Evolutionary conservation across 1,140 invertebrate species (phyloP), one percentile per base, ranked within the genome.

Genomic region (Asbolus verrucosus): DNA sequence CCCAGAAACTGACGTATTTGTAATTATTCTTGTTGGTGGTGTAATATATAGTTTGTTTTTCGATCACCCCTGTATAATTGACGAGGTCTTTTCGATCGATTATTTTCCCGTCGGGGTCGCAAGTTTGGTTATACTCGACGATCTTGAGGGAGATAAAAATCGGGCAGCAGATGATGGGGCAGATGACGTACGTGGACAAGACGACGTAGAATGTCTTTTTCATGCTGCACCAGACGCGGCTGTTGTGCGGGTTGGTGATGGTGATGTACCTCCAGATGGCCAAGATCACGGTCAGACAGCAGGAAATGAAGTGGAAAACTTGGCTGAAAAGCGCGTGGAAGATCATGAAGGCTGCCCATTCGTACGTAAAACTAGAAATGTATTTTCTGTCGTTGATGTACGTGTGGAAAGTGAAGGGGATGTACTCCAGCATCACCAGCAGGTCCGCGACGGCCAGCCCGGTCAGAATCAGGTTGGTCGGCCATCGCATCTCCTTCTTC

Each of bases 201-300:
- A 98, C 94, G 1, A 94, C 91, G 5, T 88, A 76, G 2, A 88
- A 82, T 0, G 91, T 93, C 13, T 89, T 86, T 2, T 83, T 82
- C 81, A 92, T 90, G 65, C 87, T 91, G 76, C 93, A 95, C 88
- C 91, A 92, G 21, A 89, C 87, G 19, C 87, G 83, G 82, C 93
- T 92, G 21, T 86, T 85, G 66, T 94, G 91, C 0, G 93, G 92
- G 81, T 89, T 88, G 0, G 88, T 91, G 0, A 97, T 93, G 0
- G 94, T 94, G 11, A 98, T 90, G 79, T 95, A 98, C 3, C 96
- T 84, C 93, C 96, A 98, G 2, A 98, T 89, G 0, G 96, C 96
- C 30, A 98, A 80, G 0, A 93, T 93, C 0, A 98, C 91, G 0
- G 95, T 97, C 65, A 98, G 80, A 88, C 93, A 96, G 61, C 96